Evolutionary conservation across 2,888 invertebrate genomes (phyloP), one percentile per base, ranked within the genome.

Genomic region (Rhingia rostrata): DNA sequence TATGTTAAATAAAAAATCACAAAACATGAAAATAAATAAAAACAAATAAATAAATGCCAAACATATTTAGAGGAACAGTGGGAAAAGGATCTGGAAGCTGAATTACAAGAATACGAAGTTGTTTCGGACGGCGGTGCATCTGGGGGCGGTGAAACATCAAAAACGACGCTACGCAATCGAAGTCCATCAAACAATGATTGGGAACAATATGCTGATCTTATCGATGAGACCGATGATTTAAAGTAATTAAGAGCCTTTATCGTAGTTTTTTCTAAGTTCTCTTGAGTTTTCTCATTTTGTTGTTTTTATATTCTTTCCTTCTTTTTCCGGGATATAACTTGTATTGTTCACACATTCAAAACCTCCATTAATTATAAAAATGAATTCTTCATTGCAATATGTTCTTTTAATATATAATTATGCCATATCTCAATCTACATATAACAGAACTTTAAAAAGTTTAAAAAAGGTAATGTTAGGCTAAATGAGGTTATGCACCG

Each of bases 51-150:
- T 75, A 85, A 61, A 85, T 85, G 77, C 37, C 47, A 85, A 85
- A 43, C 70, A 81, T 85, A 74, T 84, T 67, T 92, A 93, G 93
- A 95, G 95, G 97, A 97, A 92, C 97, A 98, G 93, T 98, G 98
- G 97, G 98, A 98, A 93, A 96, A 96, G 91, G 98, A 98, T 92
- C 93, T 98, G 90, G 98, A 98, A 91, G 97, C 97, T 61, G 98
- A 98, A 92, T 93, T 98, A 88, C 97, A 97, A 91, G 98, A 98
- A 91, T 98, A 97, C 92, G 98, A 98, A 92, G 96, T 98, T 88
- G 97, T 98, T 51, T 93, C 93, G 81, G 94, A 93, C 87, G 92
- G 93, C 78, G 91, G 86, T 77, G 87, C 87, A 64, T 82, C 85
- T 53, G 82, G 86, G 35, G 85, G 81, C 30, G 85, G 81, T 51